These are phyloP conservation scores for Dioctria rufipes DNA, from an alignment of 2,888 invertebrate species.

Conservation along the genomic window DNA sequence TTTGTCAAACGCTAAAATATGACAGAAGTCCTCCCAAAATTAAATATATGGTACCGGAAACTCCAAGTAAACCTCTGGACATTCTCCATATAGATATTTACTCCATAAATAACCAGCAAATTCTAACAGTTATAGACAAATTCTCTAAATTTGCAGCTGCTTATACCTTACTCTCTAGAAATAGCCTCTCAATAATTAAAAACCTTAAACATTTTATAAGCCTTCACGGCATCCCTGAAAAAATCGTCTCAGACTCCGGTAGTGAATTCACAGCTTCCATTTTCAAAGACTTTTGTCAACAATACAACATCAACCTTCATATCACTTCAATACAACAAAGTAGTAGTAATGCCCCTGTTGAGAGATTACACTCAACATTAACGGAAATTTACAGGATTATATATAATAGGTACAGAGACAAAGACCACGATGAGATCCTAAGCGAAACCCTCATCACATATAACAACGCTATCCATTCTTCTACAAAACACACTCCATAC, in stretches of 20 bases:
- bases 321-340: neutral
- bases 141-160: conserved; percentile 5
- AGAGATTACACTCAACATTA: conserved; percentile 56
- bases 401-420: neutral
- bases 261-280: conserved; percentile 45
- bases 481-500: too few relatives aligned
- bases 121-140: conserved; percentile 52
- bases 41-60: conserved; percentile 58
- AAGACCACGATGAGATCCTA: neutral
- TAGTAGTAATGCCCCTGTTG: conserved; percentile 56
- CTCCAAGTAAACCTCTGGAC: conserved; percentile 57
- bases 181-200: conserved; percentile 26
- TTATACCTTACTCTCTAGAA: conserved; percentile 50
- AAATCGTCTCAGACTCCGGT: too few relatives aligned
- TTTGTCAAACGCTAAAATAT: conserved; percentile 55
- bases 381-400: conserved; percentile 60
- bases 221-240: too few relatives aligned
- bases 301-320: conserved; percentile 54
- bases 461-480: too few relatives aligned
- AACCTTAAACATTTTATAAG: conserved; percentile 36
- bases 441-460: too few relatives aligned
- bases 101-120: conserved; percentile 49
- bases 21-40: conserved; percentile 58
- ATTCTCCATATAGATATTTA: conserved; percentile 59
- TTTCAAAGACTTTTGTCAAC: conserved; percentile 55